phyloP scores from a whole-genome alignment of 1,140 invertebrate genomes.

The Heterodera carotae region DNA sequence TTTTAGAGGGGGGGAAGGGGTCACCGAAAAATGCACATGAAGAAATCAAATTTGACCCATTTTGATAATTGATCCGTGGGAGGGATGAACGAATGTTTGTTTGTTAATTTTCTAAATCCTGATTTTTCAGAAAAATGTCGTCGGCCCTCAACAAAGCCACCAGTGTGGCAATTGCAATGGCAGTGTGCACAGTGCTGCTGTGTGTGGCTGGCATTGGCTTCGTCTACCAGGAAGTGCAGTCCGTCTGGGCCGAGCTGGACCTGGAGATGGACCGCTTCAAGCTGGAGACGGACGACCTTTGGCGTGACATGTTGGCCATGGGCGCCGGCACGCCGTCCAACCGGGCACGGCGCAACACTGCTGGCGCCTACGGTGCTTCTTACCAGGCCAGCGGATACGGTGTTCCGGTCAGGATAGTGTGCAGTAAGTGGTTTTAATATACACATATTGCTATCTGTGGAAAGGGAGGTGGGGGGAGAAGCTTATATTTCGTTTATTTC shows the following conservation, averaged over 20 bases:
- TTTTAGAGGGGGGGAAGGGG: too few species aligned
- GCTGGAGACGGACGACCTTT: slow-evolving; percentile 45
- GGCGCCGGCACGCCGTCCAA: slow-evolving; percentile 40
- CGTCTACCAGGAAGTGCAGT: slow-evolving; percentile 61
- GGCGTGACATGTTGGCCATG: slow-evolving; percentile 48
- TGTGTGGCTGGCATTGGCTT: slow-evolving; percentile 54
- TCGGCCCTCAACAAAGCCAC: neutral
- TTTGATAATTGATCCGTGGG: too few species aligned
- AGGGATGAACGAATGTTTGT: too few species aligned
- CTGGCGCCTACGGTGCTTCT: slow-evolving; percentile 50
- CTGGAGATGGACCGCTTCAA: slow-evolving; percentile 55
- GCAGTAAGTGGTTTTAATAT: neutral
- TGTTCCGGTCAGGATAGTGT: neutral
- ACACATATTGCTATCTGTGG: too few species aligned
- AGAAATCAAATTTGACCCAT: too few species aligned
- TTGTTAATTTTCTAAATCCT: too few species aligned
- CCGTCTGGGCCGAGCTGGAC: slow-evolving; percentile 61
- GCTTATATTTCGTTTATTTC: too few species aligned
- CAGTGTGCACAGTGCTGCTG: slow-evolving; percentile 53
- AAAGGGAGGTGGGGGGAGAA: too few species aligned
- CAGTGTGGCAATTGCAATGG: slow-evolving; percentile 46
- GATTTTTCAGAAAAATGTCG: too few species aligned
- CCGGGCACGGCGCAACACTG: slow-evolving; percentile 44
- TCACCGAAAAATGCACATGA: too few species aligned
- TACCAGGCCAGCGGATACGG: neutral